Base-by-base conservation (phyloP, 2,888 invertebrate species). In the Serrognathus titanus region DNA sequence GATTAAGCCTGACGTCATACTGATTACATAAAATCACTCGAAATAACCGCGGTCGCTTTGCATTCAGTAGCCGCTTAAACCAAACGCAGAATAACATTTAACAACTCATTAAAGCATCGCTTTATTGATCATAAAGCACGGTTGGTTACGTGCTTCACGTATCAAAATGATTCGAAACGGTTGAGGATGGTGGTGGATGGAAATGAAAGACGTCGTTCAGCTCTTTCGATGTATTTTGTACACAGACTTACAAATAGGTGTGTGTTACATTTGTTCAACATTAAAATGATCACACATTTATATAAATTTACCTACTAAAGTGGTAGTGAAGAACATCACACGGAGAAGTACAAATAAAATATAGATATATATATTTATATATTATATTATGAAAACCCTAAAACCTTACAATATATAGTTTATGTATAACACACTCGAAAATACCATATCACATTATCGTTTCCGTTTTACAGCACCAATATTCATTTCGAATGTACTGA, bases 381-480 rank as follows among this genome's bases (percentile, higher is more conserved):
- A 55, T 45, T 51, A 53, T 60, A 57, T 51, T 56, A 61, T 61
- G 59, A 64, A 61, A 63, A 60, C 60, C 61, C 56, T 63, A 63
- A 61, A 62, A 63, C 65, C 68, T 62, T 66, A 59, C 48, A 58
- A 49, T 57, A 52, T 55, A 41, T 43, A 36, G 38, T 51, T 52
- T 45, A 57, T 38, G 36, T 53, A 43, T 64, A 66, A 62, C 64
- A 66, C 69, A 69, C 57, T 55, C 59, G 60, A 52, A 62, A 58
- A 70, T 70, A 70, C 71, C 71, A 71, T 73, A 72, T 73, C 64
- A 64, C 64, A 64, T 58, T 59, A 61, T 63, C 61, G 59, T 64
- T 64, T 54, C 54, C 52, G 40, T 53, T 53, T 51, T 55, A 49
- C 50, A 55, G 55, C 55, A 55, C 55, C 50, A 51, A 51, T 45